Percentiles rank a stretch among this genome's conserved stretches.
These are phyloP conservation scores for Bombus superbus DNA, from an alignment of 1,140 invertebrate genomes.

Conservation along the genomic window DNA sequence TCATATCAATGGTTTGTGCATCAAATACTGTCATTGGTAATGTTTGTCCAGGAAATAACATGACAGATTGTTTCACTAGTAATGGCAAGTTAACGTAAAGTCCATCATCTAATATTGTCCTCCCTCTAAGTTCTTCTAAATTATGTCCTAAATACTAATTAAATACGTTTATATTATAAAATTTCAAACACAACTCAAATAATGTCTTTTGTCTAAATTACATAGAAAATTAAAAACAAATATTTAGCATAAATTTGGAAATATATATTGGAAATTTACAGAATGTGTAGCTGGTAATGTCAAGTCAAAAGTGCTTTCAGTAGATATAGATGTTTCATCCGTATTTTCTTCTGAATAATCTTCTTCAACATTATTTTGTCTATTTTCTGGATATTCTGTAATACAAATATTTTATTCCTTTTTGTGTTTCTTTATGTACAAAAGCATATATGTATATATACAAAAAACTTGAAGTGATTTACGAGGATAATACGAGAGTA, in stretches of 20 bases:
- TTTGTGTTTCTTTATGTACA: neutral
- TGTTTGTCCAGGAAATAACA: constrained; percentile 89
- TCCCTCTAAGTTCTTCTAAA: constrained; percentile 85
- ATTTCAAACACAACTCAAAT: neutral
- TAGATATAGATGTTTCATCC: constrained; percentile 50
- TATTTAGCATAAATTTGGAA: constrained; percentile 15
- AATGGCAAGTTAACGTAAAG: constrained; percentile 84
- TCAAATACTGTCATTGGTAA: constrained; percentile 87
- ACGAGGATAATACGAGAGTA: neutral
- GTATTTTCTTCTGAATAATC: constrained; percentile 26
- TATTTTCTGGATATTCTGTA: constrained; percentile 9
- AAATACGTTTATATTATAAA: constrained; percentile 31
- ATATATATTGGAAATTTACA: constrained; percentile 73
- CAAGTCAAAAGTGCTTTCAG: constrained; percentile 80
- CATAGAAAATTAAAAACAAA: neutral
- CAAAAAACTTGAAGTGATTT: neutral
- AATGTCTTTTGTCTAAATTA: neutral
- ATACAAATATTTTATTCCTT: neutral
- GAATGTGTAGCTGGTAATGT: constrained; percentile 82
- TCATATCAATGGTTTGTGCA: constrained; percentile 83
- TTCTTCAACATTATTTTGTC: neutral
- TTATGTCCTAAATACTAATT: constrained; percentile 86
- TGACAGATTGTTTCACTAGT: constrained; percentile 84
- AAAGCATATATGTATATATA: neutral
- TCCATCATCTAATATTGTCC: constrained; percentile 85